Conservation (phyloP, 1,140 invertebrate genomes). For the Archivesica marissinica region DNA sequence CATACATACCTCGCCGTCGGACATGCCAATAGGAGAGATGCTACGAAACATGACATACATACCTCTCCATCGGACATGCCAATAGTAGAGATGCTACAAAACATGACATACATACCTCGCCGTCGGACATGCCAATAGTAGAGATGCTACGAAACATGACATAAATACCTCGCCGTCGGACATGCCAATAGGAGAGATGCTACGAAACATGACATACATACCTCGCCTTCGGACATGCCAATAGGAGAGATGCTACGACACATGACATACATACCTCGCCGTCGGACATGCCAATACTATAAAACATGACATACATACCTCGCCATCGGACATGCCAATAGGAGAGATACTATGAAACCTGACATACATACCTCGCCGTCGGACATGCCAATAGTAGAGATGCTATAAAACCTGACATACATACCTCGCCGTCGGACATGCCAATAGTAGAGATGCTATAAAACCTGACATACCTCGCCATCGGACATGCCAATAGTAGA, state of each 20-base stretch:
- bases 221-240: slow-evolving; percentile 81
- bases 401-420: too few species aligned
- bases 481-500: slow-evolving; percentile 82
- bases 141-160: too few species aligned
- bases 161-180: slow-evolving; percentile 82
- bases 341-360: slow-evolving; percentile 87
- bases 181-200: slow-evolving; percentile 81
- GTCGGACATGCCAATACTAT: slow-evolving; percentile 81
- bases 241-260: too few species aligned
- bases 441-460: slow-evolving; percentile 83
- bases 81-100: slow-evolving; percentile 83
- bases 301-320: too few species aligned
- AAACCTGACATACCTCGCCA: slow-evolving; percentile 82
- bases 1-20: slow-evolving; percentile 82
- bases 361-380: slow-evolving; percentile 85
- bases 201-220: too few species aligned
- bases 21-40: slow-evolving; percentile 82
- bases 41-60: too few species aligned
- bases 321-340: slow-evolving; percentile 81
- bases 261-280: slow-evolving; percentile 82
- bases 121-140: slow-evolving; percentile 81
- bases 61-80: slow-evolving; percentile 82
- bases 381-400: slow-evolving; percentile 81
- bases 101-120: slow-evolving; percentile 82
- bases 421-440: slow-evolving; percentile 81